phyloP scores from a whole-genome alignment of 1,140 invertebrate species.

The Dolichoris vasculosae region DNA sequence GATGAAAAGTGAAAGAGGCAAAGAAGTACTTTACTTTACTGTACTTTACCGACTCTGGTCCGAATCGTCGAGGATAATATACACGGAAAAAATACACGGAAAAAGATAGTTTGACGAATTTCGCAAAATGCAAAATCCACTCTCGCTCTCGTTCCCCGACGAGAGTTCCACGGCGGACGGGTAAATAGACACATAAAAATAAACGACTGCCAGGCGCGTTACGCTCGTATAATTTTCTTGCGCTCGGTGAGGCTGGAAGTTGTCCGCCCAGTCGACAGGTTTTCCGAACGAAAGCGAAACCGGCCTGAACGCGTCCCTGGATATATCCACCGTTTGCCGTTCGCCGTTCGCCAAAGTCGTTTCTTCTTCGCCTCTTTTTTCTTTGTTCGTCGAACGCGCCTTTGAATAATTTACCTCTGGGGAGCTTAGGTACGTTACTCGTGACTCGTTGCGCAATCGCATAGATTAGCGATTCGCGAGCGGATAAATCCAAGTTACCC shows the following conservation, averaged over 20 bases:
- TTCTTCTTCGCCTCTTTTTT: not conserved
- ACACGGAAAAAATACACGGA: no score
- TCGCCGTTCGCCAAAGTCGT: not conserved
- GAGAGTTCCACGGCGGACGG: not conserved
- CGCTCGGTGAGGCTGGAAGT: not conserved
- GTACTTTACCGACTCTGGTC: no score
- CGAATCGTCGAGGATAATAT: no score
- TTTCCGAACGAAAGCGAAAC: conserved; percentile 55
- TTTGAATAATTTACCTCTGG: conserved; percentile 3
- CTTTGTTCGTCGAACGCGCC: not conserved
- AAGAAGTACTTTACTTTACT: no score
- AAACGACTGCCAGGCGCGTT: not conserved
- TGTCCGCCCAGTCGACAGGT: conserved; percentile 39
- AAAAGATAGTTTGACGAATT: not conserved
- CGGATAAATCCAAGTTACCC: not conserved
- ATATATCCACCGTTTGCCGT: not conserved
- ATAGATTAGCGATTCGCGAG: not conserved
- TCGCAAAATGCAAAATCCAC: not conserved
- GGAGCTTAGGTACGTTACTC: not conserved
- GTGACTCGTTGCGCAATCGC: not conserved
- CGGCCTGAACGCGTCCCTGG: conserved; percentile 12
- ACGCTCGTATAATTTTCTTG: conserved; percentile 20
- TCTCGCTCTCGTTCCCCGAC: not conserved
- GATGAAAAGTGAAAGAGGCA: no score
- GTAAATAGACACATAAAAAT: conserved; percentile 23